Base-by-base conservation (phyloP, 2,113 vertebrate species). In the Nycticorax nycticorax region DNA sequence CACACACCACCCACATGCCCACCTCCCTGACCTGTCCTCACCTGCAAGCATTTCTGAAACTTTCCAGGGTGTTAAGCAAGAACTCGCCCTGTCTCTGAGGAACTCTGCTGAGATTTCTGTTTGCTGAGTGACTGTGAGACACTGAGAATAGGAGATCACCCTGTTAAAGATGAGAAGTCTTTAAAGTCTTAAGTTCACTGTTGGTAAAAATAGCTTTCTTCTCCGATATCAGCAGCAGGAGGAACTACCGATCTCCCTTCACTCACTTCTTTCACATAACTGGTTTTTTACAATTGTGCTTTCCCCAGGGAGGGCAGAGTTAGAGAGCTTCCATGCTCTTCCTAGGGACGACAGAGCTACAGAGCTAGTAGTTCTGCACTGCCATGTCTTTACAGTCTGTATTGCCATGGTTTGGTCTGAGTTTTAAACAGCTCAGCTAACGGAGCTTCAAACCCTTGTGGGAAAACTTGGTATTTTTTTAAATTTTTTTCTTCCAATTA, bases 41-140 rank as follows among this genome's bases (percentile, higher is more conserved):
- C 99, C 99, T 99, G 98, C 99, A 99, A 92, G 99, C 99, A 72
- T 98, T 98, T 90, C 98, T 98, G 97, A 99, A 99, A 94, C 98
- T 98, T 81, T 98, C 91, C 93, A 99, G 96, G 9, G 98, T 96
- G 77, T 95, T 98, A 47, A 99, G 97, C 41, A 99, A 98, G 96
- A 99, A 98, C 5, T 80, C 97, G 52, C 97, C 97, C 20, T 97
- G 95, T 85, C 33, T 97, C 96, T 93, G 94, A 90, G 96, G 62
- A 72, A 72, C 92, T 96, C 93, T 98, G 79, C 91, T 92, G 14
- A 87, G 94, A 79, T 74, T 94, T 88, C 93, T 97, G 39, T 85
- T 95, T 76, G 74, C 74, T 10, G 43, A 8, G 3, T 95, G 95
- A 81, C 85, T 94, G 97, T 98, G 93, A 85, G 92, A 93, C 45